Base-by-base conservation (phyloP, 2,113 vertebrate genomes). In the Otocyon megalotis region DNA sequence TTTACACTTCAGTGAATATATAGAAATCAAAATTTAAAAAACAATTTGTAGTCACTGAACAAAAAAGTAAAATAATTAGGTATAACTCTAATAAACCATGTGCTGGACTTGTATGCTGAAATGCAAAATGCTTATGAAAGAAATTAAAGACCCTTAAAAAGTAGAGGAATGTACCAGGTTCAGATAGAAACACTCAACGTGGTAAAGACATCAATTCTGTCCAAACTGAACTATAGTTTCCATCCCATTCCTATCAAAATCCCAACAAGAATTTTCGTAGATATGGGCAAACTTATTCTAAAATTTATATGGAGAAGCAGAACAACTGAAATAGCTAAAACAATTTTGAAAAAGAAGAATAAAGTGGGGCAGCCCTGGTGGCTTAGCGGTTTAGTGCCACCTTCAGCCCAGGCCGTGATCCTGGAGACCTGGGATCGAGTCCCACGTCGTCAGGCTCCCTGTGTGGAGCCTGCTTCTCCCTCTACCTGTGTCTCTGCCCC, bases 321-420 rank as follows among this genome's bases (percentile, higher is more conserved):
- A 93, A 32, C 58, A 72, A 93, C 11, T 63, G 17, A 8, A 82
- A 82, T 58, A 92, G 28, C 28, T 90, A 79, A 82, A 92, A 92
- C 9, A 37, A 53, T 76, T 85, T 63, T 54, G 0, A 58, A 92
- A 58, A 74, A 63, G 20, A 72, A n/a, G 24, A 58, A 30, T 43
- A 92, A 85, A 63, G 60, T 86, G 8, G 28, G 43, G 43, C 43
- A 43, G 43, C 6, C 43, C 43, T 8, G 43, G 43, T 43, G 43
- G 43, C 43, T 43, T 43, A 43, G 43, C 43, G 0, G 43, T 43
- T 43, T 43, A 43, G 43, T 43, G 43, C 43, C 43, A 43, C 6
- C 43, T 43, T 43, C 43, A 43, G 43, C 43, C 6, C 43, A 43
- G 43, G 43, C 6, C 7, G 7, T 43, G 43, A 43, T 43, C 43